Base-by-base conservation (phyloP, 2,888 invertebrate genomes). In the Torymus tubicola region DNA sequence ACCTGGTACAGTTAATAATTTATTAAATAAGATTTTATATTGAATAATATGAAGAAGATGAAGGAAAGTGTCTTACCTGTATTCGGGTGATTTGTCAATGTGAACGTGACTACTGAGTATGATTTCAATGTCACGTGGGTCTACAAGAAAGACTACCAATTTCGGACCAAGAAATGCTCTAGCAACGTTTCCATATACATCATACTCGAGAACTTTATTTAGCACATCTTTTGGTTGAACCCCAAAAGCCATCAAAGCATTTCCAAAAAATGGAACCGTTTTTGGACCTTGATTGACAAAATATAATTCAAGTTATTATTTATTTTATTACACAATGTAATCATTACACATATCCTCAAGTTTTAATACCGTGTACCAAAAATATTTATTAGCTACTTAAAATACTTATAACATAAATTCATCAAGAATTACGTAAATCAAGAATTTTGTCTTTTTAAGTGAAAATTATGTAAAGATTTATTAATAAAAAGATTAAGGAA, bases 51-150 rank as follows among this genome's bases (percentile, higher is more conserved):
- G 5, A 42, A 8, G 8, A 8, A 5, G 42, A 42, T 42, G 5
- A 42, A 42, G 42, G 8, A 69, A 57, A 10, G n/a, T 14, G 42
- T 53, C 13, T 68, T 67, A 89, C 90, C 85, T 86, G 82, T 90
- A 91, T 57, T 91, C 91, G 0, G 84, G 61, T 2, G 91, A 86
- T 85, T 91, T 91, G 70, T 91, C 88, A 5, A 91, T 87, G 72
- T 91, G 89, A 12, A 89, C 87, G 5, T 84, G 73, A 78, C 91
- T 91, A 42, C 89, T 84, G 0, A 91, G 86, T 73, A 91, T 89
- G 12, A 89, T 69, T 84, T 90, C 91, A 2, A 90, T 78, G 69
- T 91, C 91, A 1, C 84, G 80, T 0, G 91, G 91, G 76, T 91
- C 88, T 11, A 81, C 16, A 1, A 91, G 42, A 69, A 89, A 90